Base-by-base conservation (phyloP, 1,140 invertebrate genomes). In the Drosophila teissieri region DNA sequence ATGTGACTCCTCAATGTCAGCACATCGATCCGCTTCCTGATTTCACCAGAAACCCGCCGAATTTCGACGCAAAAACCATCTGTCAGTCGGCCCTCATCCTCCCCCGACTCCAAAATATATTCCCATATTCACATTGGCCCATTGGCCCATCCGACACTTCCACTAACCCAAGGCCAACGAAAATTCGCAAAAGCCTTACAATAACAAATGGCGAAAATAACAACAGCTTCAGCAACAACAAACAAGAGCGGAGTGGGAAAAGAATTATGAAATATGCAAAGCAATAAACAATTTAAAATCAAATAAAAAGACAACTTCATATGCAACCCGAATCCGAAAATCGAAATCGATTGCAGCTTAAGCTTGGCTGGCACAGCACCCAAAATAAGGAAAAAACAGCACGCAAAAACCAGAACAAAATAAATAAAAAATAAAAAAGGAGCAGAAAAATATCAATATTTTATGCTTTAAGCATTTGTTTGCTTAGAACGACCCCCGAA, bases 201-300 rank as follows among this genome's bases (percentile, higher is more conserved):
- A 73, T 63, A 63, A 61, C 69, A 73, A 74, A 54, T 31, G 46
- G n/a, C 57, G 19, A 74, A 48, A 74, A 74, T 44, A 63, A 44
- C 70, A 74, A 73, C 40, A 73, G 37, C 36, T 37, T 34, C 40
- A 40, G 34, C 44, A 55, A 72, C 24, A 60, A 42, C 45, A 65
- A 74, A 44, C 42, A 37, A n/a, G 34, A 4, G 22, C 2, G 53
- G 44, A 58, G 34, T 64, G 52, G 14, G 53, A 40, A 65, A 72
- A 3, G 81, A 88, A 86, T 86, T 86, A 88, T 88, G 82, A 86
- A 86, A 86, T 86, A 86, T 86, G 83, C 82, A 88, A 83, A 86
- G 83, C 82, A 88, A 86, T 86, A 86, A 86, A 86, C 83, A 86
- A 86, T 86, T 88, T 86, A 79, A 88, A 86, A 86, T 86, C 83